Percentiles rank a stretch among this genome's conserved stretches.
phyloP scores from a whole-genome alignment of 2,888 invertebrate genomes.

The Bombylius discolor region DNA sequence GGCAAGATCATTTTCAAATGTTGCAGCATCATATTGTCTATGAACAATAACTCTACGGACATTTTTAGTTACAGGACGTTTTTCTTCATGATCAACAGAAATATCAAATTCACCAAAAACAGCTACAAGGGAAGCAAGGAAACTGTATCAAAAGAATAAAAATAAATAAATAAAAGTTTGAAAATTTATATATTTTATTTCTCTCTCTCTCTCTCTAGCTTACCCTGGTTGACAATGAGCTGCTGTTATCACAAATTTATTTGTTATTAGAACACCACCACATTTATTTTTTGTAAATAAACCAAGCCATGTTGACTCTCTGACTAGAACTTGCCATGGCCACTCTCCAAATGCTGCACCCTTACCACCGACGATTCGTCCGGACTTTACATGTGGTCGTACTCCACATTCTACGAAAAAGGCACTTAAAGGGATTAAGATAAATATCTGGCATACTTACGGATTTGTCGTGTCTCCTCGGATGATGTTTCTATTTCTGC shows the following conservation, averaged over 20 bases:
- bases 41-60: conserved; percentile 80
- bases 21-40: conserved; percentile 74
- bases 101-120: conserved; percentile 87
- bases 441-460: conserved; percentile 23
- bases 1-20: conserved; percentile 85
- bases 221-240: conserved; percentile 93
- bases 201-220: conserved; percentile 9
- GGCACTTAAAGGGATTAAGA: neutral
- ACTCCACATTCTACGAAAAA: conserved; percentile 67
- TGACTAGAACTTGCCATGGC: conserved; percentile 87
- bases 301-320: conserved; percentile 87
- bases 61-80: conserved; percentile 65
- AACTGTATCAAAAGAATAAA: conserved; percentile 36
- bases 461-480: conserved; percentile 26
- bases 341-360: conserved; percentile 75
- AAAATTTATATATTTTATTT: neutral
- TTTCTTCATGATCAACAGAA: conserved; percentile 67
- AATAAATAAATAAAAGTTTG: neutral
- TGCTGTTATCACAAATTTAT: conserved; percentile 76
- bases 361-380: conserved; percentile 81
- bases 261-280: conserved; percentile 84
- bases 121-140: conserved; percentile 77
- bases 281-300: conserved; percentile 91
- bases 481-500: conserved; percentile 12
- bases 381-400: conserved; percentile 63